Evolutionary conservation across 1,140 invertebrate genomes (phyloP).

Genomic region (Neotoxoptera formosana): DNA sequence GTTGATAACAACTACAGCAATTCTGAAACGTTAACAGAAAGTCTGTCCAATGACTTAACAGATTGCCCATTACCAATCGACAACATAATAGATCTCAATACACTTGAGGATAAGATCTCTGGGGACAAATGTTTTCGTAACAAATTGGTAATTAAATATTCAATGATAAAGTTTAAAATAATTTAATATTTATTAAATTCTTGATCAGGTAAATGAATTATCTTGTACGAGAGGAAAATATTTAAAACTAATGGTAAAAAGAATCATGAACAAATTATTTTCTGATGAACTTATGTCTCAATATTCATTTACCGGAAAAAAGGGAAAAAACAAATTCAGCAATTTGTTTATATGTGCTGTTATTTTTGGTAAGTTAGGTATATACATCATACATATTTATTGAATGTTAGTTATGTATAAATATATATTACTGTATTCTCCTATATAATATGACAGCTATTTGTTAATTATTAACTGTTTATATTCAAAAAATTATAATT

Average conservation of each 20-base stretch:
- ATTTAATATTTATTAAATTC: not conserved
- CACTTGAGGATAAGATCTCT: not conserved
- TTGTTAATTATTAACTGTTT: too few species aligned
- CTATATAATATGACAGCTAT: not conserved
- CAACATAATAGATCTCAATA: not conserved
- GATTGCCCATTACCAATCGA: not conserved
- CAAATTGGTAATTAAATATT: not conserved
- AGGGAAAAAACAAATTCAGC: not conserved
- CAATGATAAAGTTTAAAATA: not conserved
- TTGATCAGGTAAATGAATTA: not conserved
- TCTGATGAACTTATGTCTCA: not conserved
- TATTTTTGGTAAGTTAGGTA: constrained; percentile 13
- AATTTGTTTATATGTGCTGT: not conserved
- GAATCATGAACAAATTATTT: not conserved
- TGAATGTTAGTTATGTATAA: not conserved
- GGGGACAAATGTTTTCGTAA: not conserved
- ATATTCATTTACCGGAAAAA: not conserved
- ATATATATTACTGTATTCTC: too few species aligned
- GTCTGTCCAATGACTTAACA: not conserved
- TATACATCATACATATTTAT: not conserved
- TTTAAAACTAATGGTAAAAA: not conserved
- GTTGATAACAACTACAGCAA: too few species aligned
- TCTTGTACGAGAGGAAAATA: not conserved
- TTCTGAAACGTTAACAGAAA: too few species aligned
- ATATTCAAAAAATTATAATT: not conserved